Percentiles rank a stretch among this genome's conserved stretches.
Conservation (phyloP, 2,888 invertebrate genomes). For the Rhagium mordax region DNA sequence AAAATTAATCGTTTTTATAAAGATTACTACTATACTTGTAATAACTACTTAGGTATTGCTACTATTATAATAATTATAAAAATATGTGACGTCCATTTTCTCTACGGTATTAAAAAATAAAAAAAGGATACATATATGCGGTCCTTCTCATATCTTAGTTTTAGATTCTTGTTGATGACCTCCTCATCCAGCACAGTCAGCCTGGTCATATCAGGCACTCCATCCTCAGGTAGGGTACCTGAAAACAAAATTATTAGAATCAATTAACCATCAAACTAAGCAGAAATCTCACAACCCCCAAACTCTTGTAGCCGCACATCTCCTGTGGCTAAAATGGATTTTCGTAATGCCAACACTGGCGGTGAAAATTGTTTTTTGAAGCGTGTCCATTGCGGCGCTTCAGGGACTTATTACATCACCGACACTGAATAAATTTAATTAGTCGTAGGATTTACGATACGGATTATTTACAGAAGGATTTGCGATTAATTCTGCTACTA, state of each 20-base stretch:
- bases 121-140: constrained; percentile 94
- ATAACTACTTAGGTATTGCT: too few relatives aligned
- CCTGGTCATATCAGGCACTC: constrained; percentile 92
- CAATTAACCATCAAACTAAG: constrained; percentile 15
- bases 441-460: not conserved
- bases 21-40: too few relatives aligned
- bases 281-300: not conserved
- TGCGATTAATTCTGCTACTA: not conserved
- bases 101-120: not conserved
- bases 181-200: constrained; percentile 92
- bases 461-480: not conserved
- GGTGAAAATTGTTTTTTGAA: constrained; percentile 15
- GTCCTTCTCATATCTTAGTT: constrained; percentile 85
- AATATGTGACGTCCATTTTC: too few relatives aligned
- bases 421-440: not conserved
- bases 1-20: too few relatives aligned
- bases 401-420: not conserved
- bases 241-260: constrained; percentile 51
- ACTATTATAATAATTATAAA: too few relatives aligned
- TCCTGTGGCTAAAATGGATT: not conserved
- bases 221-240: constrained; percentile 75
- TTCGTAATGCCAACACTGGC: not conserved
- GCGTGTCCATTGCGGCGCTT: not conserved
- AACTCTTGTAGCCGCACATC: too few relatives aligned
- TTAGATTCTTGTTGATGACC: constrained; percentile 90